These are phyloP conservation scores for Simalia tracyae DNA, from an alignment of 2,797 vertebrate genomes.

Conservation along the genomic window DNA sequence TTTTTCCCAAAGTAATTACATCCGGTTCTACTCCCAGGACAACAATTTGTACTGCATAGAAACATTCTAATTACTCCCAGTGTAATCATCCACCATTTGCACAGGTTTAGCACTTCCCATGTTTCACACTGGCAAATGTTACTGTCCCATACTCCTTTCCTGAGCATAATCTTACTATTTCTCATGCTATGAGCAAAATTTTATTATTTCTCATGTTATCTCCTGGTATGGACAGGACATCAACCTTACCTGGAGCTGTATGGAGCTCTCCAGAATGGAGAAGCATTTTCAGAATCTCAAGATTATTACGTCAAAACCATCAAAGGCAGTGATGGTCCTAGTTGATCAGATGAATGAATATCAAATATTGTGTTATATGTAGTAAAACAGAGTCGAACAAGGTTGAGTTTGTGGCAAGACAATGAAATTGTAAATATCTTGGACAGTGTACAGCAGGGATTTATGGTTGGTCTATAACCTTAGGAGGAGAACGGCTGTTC, in stretches of 20 bases:
- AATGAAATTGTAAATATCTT: no score
- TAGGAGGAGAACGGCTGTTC: neutral
- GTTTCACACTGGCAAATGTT: neutral
- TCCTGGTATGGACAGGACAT: neutral
- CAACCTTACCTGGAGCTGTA: neutral
- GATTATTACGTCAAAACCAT: neutral
- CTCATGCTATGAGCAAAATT: neutral
- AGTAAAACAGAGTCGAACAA: no score
- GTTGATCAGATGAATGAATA: neutral
- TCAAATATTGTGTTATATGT: neutral
- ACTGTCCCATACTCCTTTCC: neutral
- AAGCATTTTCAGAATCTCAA: neutral
- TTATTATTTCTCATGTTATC: neutral
- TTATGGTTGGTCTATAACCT: neutral
- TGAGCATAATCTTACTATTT: neutral
- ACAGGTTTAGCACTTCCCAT: neutral
- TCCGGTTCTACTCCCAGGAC: conserved; percentile 33
- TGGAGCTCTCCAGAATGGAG: neutral
- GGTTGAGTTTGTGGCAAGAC: no score
- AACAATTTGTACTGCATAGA: conserved; percentile 17
- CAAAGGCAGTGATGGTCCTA: neutral
- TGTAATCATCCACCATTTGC: conserved; percentile 13
- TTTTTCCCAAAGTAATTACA: conserved; percentile 28
- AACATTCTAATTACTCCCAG: conserved; percentile 12
- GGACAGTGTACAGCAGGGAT: no score